Evolutionary conservation across 1,140 invertebrate genomes (phyloP).

Genomic region (Metopolophium dirhodum): DNA sequence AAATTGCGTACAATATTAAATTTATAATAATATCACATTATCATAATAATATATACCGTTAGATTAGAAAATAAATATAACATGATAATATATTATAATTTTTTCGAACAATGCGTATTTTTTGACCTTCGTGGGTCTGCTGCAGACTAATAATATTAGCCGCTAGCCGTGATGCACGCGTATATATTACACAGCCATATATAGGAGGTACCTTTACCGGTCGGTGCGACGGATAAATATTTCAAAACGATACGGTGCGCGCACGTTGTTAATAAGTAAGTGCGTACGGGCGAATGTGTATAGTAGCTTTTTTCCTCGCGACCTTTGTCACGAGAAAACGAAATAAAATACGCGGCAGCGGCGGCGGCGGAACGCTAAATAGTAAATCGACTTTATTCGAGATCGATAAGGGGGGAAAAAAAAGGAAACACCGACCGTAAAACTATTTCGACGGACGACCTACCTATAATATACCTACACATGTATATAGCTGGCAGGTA

Average conservation of each 20-base stretch:
- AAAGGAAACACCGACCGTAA: not conserved
- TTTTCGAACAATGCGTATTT: not conserved
- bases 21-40: not conserved
- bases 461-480: not conserved
- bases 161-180: not conserved
- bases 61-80: not conserved
- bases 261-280: constrained; percentile 6
- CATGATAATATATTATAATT: not conserved
- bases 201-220: not conserved
- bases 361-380: not conserved
- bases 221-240: not conserved
- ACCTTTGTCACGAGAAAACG: constrained; percentile 1
- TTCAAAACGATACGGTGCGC: not conserved
- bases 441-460: not conserved
- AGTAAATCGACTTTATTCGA: constrained; percentile 6
- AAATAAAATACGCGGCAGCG: not conserved
- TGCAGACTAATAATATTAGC: not conserved
- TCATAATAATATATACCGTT: not conserved
- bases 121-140: not conserved
- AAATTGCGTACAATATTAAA: no score
- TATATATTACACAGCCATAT: not conserved
- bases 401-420: not conserved
- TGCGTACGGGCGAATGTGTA: not conserved
- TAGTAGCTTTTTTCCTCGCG: not conserved
- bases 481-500: not conserved